These are phyloP conservation scores for Myotis findleyi DNA, from an alignment of 2,797 vertebrate species.

Conservation along the genomic window DNA sequence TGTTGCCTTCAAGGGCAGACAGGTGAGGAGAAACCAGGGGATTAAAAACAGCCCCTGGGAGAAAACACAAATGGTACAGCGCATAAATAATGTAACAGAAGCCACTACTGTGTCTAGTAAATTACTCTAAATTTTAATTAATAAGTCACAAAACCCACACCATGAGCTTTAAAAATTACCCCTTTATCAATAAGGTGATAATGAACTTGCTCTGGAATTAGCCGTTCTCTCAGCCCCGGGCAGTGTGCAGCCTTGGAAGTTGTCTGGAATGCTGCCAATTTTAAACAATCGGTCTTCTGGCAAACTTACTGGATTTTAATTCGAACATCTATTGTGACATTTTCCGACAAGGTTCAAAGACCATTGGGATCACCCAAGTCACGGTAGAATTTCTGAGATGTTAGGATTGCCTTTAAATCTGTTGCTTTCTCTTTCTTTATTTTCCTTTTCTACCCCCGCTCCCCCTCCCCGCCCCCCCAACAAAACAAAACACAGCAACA, in stretches of 20 bases:
- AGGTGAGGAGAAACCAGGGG: neutral
- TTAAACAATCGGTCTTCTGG: constrained; percentile 72
- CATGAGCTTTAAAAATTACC: constrained; percentile 76
- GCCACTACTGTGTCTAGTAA: constrained; percentile 63
- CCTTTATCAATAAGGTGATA: constrained; percentile 79
- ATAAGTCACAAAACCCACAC: constrained; percentile 75
- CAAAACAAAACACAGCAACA: neutral
- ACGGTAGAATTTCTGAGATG: neutral
- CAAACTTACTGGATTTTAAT: constrained; percentile 66
- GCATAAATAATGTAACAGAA: constrained; percentile 60
- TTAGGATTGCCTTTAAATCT: neutral
- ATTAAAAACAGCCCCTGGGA: constrained; percentile 9
- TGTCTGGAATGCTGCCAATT: constrained; percentile 72
- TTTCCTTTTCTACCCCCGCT: neutral
- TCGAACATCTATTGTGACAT: constrained; percentile 64
- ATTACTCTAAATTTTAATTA: constrained; percentile 81
- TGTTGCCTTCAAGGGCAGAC: constrained; percentile 48
- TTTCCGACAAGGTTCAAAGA: constrained; percentile 48
- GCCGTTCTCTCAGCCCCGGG: constrained; percentile 50
- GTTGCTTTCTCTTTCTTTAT: constrained; percentile 2
- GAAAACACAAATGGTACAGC: constrained; percentile 40
- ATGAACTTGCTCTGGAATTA: constrained; percentile 81
- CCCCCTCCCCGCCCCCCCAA: no score
- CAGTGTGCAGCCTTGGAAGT: constrained; percentile 47
- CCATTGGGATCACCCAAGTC: constrained; percentile 1